Evolutionary conservation across 2,888 invertebrate genomes (phyloP).

Genomic region (Drosophila tanythrix): DNA sequence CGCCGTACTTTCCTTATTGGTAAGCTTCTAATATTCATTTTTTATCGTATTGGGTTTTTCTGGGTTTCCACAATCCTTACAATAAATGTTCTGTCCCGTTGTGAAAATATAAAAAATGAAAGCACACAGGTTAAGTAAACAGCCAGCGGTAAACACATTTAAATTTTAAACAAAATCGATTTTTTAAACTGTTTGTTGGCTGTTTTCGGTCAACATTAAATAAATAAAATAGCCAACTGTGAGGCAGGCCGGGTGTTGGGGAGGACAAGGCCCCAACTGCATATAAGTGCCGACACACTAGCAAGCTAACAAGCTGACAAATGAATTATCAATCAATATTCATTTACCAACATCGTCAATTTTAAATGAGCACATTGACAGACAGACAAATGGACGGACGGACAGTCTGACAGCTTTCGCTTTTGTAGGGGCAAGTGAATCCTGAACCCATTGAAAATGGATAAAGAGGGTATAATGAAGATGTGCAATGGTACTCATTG

Average conservation of each 20-base stretch:
- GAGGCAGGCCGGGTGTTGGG: background rate
- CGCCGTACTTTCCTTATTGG: background rate
- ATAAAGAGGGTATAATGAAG: background rate
- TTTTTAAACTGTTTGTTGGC: background rate
- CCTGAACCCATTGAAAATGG: background rate
- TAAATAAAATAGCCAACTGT: background rate
- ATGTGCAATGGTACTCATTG: background rate
- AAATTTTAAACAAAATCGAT: background rate
- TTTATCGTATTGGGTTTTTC: background rate
- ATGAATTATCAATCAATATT: conserved; percentile 63
- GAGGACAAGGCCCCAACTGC: background rate
- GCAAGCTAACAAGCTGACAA: conserved; percentile 17
- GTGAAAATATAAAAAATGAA: background rate
- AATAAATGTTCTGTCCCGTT: background rate
- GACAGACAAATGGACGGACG: conserved; percentile 4
- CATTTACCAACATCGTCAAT: conserved; percentile 45
- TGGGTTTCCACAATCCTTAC: background rate
- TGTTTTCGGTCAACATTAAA: background rate
- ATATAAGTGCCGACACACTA: conserved; percentile 1
- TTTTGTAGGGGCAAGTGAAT: background rate
- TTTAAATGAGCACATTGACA: conserved; percentile 42
- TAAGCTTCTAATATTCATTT: background rate
- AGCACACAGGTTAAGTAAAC: background rate
- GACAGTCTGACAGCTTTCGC: background rate
- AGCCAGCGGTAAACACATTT: background rate